Conservation (phyloP, 2,888 invertebrate species). For the Catocala nupta region DNA sequence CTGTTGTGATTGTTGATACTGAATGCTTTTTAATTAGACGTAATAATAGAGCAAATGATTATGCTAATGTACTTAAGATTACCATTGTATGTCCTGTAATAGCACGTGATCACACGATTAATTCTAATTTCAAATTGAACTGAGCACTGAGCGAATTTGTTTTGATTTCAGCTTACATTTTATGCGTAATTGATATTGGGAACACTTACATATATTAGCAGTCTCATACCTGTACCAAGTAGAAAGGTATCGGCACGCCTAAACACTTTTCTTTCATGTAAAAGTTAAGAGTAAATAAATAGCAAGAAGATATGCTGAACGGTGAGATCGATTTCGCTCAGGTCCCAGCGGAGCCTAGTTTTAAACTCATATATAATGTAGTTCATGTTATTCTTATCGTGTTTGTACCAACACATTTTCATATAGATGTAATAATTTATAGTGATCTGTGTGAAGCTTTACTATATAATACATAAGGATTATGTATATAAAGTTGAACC, state of each 20-base stretch:
- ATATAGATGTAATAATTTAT: conserved; percentile 53
- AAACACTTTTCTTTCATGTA: conserved; percentile 4
- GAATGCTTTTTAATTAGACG: conserved; percentile 40
- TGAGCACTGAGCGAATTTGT: not conserved
- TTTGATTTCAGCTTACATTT: not conserved
- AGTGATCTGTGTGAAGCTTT: conserved; percentile 80
- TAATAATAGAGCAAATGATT: conserved; percentile 27
- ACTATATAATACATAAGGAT: conserved; percentile 71
- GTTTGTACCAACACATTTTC: conserved; percentile 43
- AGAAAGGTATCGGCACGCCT: not conserved
- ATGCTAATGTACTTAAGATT: conserved; percentile 14
- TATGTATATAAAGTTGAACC: conserved; percentile 81
- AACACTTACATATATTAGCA: not conserved
- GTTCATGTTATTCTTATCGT: conserved; percentile 25
- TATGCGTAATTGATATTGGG: not conserved
- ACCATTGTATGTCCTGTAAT: conserved; percentile 13
- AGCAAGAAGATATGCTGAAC: not conserved
- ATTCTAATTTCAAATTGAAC: not conserved
- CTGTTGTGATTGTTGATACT: conserved; percentile 34
- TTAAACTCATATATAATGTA: conserved; percentile 34
- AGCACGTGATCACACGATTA: not conserved
- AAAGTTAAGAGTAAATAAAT: not conserved
- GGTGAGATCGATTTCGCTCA: conserved; percentile 9
- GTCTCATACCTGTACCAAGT: not conserved
- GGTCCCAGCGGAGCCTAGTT: conserved; percentile 10